Evolutionary conservation across 2,888 invertebrate genomes (phyloP), one percentile per base, ranked within the genome.

Genomic region (Itoplectis maculator): DNA sequence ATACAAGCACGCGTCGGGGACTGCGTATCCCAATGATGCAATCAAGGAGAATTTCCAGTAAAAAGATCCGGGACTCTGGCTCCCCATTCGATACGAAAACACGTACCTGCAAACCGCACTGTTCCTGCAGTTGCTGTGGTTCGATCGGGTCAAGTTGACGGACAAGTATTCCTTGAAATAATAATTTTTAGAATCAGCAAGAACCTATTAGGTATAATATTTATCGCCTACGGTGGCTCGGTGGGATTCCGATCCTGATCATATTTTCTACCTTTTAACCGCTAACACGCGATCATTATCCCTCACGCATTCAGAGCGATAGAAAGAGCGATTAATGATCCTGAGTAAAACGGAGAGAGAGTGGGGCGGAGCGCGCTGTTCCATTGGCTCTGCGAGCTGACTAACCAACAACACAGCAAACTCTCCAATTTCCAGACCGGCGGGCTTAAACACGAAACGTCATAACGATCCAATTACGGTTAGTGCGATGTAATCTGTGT

Each of bases 41-140:
- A 82, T 79, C 59, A 40, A 13, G 42, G 5, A 29, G 61, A 72
- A 68, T 81, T 72, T 51, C 82, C 70, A 70, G 69, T 51, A 23
- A 20, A 45, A 73, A 75, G 79, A 82, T 82, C 79, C 82, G 82
- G 82, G 82, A 82, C 51, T 76, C 23, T 37, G 69, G 66, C 51
- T 15, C 68, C 61, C 23, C 56, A 5, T 56, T 9, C n/a, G 29
- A 45, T 45, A 13, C 13, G 13, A 13, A 45, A n/a, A 11, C 11
- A 45, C 45, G 13, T n/a, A 13, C n/a, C 45, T 13, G 45, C 0
- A n/a, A 45, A 1, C 45, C 9, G 66, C 9, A 23, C 47, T 54
- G 35, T 13, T 15, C 13, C 1, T 59, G 63, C 42, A 9, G 9
- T 40, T 40, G 47, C n/a, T 20, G 6, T 73, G 47, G 45, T 45